Base-by-base conservation (phyloP, 2,113 vertebrate species). In the Archilochus colubris region DNA sequence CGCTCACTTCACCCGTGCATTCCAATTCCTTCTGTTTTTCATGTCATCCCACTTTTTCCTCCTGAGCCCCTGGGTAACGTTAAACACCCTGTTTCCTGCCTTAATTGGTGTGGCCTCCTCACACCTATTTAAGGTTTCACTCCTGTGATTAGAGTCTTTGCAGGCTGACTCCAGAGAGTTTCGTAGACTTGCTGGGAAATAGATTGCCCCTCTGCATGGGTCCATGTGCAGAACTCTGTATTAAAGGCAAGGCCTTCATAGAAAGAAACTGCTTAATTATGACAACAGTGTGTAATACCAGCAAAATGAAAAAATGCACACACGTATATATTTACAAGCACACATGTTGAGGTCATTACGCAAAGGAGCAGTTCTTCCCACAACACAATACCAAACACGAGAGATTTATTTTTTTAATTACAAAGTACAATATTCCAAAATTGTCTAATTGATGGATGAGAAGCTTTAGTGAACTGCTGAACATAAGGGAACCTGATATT, bases 401-500 rank as follows among this genome's bases (percentile, higher is more conserved):
- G 80, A 91, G 79, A 81, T 82, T 86, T 95, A 59, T 82, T 62
- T 97, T 97, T 95, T 97, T 95, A 96, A 96, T 97, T 93, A 69
- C 33, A 87, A 92, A 94, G 62, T 94, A 91, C 96, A 94, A 94
- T 91, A 97, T 78, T 95, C 44, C 75, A 84, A 92, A 94, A 86
- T 95, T 96, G 82, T 90, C 44, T 96, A 95, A 97, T 88, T 95
- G 91, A 88, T 91, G 84, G 95, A 93, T 96, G 80, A 50, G 55
- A 61, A 89, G 67, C 89, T 97, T 95, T 91, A 86, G 82, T 61
- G 88, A 94, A 77, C 67, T 72, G 73, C 58, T 91, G 97, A 97
- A 95, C 97, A 95, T 97, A 97, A 97, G 97, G 95, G 76, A 97
- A 97, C 36, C 79, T 98, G 97, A 96, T 96, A 97, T 97, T 97